phyloP scores from a whole-genome alignment of 1,140 invertebrate species.

The Calephelis nemesis region DNA sequence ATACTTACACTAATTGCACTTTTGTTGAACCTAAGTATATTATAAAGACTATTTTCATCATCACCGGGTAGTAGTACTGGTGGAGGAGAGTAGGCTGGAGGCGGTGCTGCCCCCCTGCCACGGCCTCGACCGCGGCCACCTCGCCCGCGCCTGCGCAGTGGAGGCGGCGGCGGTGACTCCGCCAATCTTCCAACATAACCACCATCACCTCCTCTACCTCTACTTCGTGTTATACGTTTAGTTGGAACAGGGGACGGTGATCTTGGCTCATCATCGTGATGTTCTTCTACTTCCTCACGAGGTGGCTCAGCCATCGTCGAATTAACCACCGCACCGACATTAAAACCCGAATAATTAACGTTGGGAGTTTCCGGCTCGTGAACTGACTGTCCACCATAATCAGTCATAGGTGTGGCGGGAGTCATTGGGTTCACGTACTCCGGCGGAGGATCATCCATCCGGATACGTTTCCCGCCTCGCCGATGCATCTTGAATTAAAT shows the following conservation, averaged over 20 bases:
- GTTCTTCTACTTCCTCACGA: slow-evolving; percentile 54
- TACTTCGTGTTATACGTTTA: slow-evolving; percentile 72
- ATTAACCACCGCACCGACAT: slow-evolving; percentile 51
- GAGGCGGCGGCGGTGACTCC: slow-evolving; percentile 62
- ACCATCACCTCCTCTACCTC: slow-evolving; percentile 62
- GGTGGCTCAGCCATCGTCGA: slow-evolving; percentile 48
- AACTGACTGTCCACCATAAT: slow-evolving; percentile 70
- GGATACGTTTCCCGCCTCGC: slow-evolving; percentile 91
- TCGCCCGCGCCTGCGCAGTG: slow-evolving; percentile 50
- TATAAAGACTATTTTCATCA: slow-evolving; percentile 92
- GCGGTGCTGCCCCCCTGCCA: slow-evolving; percentile 57
- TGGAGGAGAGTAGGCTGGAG: slow-evolving; percentile 56
- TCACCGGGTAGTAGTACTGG: slow-evolving; percentile 63
- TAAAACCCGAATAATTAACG: slow-evolving; percentile 63
- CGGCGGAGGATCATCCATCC: slow-evolving; percentile 93
- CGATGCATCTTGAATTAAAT: slow-evolving; percentile 83
- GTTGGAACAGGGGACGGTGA: slow-evolving; percentile 68
- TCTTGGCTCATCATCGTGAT: slow-evolving; percentile 53
- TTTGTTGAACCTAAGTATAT: slow-evolving; percentile 88
- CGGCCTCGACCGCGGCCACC: slow-evolving; percentile 55
- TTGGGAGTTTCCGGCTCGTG: slow-evolving; percentile 67
- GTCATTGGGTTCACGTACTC: slow-evolving; percentile 92
- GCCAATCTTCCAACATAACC: slow-evolving; percentile 62
- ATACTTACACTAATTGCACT: slow-evolving; percentile 85
- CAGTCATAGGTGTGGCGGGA: slow-evolving; percentile 80